Conservation (phyloP, 1,140 invertebrate genomes). For the Drosophila watanabei region DNA sequence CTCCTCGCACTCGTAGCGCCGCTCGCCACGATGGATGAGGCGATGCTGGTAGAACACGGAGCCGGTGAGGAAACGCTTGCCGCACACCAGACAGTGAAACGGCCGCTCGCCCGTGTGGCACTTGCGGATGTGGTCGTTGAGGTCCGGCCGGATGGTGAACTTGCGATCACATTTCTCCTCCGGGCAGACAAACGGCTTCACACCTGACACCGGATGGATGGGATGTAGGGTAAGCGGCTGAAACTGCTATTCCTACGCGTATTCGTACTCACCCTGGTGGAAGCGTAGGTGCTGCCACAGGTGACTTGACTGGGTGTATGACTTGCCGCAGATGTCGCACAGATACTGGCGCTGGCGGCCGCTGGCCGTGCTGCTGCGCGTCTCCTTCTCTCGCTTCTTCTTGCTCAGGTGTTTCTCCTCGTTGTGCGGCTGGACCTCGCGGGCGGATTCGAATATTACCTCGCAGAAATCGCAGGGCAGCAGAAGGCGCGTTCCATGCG, state of each 20-base stretch:
- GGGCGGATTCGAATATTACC: conserved; percentile 80
- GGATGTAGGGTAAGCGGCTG: not conserved
- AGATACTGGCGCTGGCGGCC: conserved; percentile 86
- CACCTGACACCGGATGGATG: conserved; percentile 83
- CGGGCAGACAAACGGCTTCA: conserved; percentile 88
- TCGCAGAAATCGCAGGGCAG: conserved; percentile 79
- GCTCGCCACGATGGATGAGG: conserved; percentile 92
- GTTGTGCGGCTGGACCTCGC: conserved; percentile 85
- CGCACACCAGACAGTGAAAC: conserved; percentile 90
- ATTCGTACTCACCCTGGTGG: conserved; percentile 86
- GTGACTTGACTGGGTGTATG: conserved; percentile 88
- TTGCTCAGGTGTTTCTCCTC: conserved; percentile 79
- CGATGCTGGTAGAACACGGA: conserved; percentile 91
- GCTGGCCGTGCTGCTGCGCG: conserved; percentile 35
- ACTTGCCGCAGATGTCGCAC: conserved; percentile 88
- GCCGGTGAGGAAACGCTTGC: conserved; percentile 91
- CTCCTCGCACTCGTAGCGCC: conserved; percentile 91
- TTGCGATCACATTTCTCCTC: conserved; percentile 88
- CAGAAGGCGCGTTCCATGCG: conserved; percentile 40
- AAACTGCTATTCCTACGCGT: not conserved
- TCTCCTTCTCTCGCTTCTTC: conserved; percentile 74
- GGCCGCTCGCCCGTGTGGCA: conserved; percentile 90
- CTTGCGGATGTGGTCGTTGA: conserved; percentile 89
- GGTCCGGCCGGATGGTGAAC: conserved; percentile 89
- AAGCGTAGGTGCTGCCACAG: conserved; percentile 88